A percentile compares a stretch with the other conserved stretches of the same genome.
phyloP scores from a whole-genome alignment of 1,140 invertebrate species.

The honey bee (Apis mellifera) region Amel_HAv3.1 CM009934.2:3023001-3023500 shows the following conservation, averaged over 20 bases:
- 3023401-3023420: conserved; percentile 23
- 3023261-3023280: not conserved
- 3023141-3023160: too few species aligned
- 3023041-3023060: too few species aligned
- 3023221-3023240: not conserved
- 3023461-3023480: conserved; percentile 40
- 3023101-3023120: too few species aligned
- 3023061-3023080: too few species aligned
- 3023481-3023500: conserved; percentile 25
- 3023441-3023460: conserved; percentile 41
- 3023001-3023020: too few species aligned
- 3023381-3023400: conserved; percentile 26
- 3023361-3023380: not conserved
- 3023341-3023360: conserved; percentile 33
- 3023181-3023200: not conserved
- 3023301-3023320: conserved; percentile 20
- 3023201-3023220: not conserved
- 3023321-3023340: conserved; percentile 5
- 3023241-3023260: too few species aligned
- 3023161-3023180: too few species aligned
- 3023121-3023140: too few species aligned
- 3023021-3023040: too few species aligned
- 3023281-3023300: conserved; percentile 16
- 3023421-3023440: conserved; percentile 27
- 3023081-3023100: too few species aligned